Evolutionary conservation across 2,113 vertebrate genomes (phyloP).

Genomic region (Podiceps cristatus): DNA sequence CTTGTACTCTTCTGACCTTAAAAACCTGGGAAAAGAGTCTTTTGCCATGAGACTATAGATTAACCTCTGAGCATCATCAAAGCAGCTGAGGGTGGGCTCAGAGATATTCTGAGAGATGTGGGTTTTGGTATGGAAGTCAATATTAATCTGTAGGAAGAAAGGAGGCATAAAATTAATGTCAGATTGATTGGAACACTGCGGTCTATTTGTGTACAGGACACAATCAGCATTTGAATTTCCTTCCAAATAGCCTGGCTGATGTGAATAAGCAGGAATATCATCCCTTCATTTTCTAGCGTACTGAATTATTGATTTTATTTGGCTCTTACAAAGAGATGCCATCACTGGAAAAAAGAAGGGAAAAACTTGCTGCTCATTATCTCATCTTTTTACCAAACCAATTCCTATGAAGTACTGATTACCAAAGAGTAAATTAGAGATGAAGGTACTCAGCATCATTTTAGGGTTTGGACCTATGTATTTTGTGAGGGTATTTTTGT

Average conservation of each 20-base stretch:
- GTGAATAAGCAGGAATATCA: constrained; percentile 33
- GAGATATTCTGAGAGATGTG: constrained; percentile 77
- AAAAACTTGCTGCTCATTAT: neutral
- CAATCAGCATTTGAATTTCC: constrained; percentile 2
- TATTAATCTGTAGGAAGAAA: constrained; percentile 79
- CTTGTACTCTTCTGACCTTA: constrained; percentile 81
- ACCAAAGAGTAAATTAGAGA: neutral
- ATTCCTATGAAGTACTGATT: neutral
- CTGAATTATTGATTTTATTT: neutral
- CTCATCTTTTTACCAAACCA: neutral
- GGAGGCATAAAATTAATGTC: neutral
- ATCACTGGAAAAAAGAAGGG: neutral
- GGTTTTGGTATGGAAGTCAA: constrained; percentile 80
- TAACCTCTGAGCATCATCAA: constrained; percentile 80
- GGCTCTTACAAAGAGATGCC: neutral
- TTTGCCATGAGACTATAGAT: constrained; percentile 83
- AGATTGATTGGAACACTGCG: neutral
- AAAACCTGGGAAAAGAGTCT: constrained; percentile 83
- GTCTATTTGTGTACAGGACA: neutral
- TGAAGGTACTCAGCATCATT: neutral
- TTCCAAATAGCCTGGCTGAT: neutral
- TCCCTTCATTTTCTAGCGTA: neutral
- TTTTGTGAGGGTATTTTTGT: neutral
- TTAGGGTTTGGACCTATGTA: neutral
- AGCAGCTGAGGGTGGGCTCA: constrained; percentile 77